phyloP scores from a whole-genome alignment of 2,113 vertebrate genomes.

The Castor canadensis region DNA sequence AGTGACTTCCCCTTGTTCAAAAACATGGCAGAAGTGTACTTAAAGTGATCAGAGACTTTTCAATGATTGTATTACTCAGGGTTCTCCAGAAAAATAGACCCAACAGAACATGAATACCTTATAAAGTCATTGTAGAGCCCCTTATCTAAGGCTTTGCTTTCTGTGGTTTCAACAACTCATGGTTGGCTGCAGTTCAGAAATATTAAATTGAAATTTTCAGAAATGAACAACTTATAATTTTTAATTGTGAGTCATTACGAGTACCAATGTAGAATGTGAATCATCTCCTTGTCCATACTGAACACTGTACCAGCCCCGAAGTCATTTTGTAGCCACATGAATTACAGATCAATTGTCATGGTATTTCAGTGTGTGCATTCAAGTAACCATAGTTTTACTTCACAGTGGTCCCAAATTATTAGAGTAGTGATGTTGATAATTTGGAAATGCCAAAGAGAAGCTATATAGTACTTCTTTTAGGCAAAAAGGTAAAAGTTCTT shows the following conservation, averaged over 20 bases:
- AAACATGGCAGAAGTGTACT: background rate
- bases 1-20: background rate
- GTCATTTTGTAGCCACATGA: no score
- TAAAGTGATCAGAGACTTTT: background rate
- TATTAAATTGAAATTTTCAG: background rate
- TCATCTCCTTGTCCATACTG: no score
- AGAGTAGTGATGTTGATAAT: background rate
- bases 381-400: background rate
- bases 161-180: background rate
- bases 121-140: fast-evolving
- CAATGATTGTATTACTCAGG: background rate
- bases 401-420: no score
- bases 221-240: background rate
- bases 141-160: background rate
- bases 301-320: no score
- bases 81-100: background rate
- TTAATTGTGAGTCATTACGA: background rate
- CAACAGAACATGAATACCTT: background rate
- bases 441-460: background rate
- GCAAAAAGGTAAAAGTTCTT: background rate
- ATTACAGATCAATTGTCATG: no score
- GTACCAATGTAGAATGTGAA: background rate
- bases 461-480: no score
- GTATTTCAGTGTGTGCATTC: no score
- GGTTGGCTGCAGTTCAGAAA: background rate